Evolutionary conservation across 2,797 vertebrate species (phyloP).

Genomic region (Anguilla megastoma): DNA sequence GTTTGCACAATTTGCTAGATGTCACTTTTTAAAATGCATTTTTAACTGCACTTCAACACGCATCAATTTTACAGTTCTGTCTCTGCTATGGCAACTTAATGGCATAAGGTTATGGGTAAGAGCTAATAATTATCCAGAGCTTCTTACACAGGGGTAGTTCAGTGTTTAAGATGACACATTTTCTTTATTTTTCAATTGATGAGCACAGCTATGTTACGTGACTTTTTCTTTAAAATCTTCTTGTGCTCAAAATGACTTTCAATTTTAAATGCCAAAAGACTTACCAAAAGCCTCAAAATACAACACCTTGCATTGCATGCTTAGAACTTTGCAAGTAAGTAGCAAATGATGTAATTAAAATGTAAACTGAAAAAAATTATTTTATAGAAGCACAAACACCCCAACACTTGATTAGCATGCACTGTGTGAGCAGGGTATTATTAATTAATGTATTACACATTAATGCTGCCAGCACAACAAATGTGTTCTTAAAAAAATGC

Average conservation of each 20-base stretch:
- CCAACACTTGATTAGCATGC: background rate
- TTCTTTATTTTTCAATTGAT: background rate
- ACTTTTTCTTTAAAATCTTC: background rate
- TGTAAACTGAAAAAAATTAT: background rate
- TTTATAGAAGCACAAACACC: background rate
- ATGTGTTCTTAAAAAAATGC: background rate
- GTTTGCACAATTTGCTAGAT: background rate
- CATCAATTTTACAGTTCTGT: background rate
- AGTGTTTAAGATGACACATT: background rate
- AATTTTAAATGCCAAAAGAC: background rate
- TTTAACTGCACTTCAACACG: background rate
- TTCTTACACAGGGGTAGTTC: background rate
- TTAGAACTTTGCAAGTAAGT: background rate
- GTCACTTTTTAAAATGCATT: background rate
- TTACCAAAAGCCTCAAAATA: background rate
- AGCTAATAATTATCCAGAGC: background rate
- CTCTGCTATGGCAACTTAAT: background rate
- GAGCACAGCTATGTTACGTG: background rate
- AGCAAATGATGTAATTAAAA: background rate
- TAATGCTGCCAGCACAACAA: background rate
- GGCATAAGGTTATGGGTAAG: background rate
- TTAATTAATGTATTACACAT: background rate
- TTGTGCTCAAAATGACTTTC: background rate
- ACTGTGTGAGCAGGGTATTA: background rate
- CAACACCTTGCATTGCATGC: background rate